phyloP scores from a whole-genome alignment of 2,888 invertebrate species.

The Athrips mouffetella region DNA sequence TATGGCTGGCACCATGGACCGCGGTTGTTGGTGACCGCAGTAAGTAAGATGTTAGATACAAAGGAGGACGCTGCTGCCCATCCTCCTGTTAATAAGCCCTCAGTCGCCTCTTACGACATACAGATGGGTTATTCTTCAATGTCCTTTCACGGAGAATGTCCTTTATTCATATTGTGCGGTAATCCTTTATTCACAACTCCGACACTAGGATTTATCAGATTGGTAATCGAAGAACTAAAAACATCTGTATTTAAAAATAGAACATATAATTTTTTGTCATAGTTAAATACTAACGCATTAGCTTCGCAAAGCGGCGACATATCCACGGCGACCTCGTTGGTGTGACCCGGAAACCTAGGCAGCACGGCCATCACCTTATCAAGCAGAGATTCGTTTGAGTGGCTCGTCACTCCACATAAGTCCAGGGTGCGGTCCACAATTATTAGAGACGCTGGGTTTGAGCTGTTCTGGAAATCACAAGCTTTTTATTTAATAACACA shows the following conservation, averaged over 20 bases:
- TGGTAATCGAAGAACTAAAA: not conserved
- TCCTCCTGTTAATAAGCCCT: too few species aligned
- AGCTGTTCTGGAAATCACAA: conserved; percentile 54
- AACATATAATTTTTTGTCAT: not conserved
- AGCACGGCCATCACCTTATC: conserved; percentile 79
- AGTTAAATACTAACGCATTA: conserved; percentile 58
- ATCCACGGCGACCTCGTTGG: conserved; percentile 81
- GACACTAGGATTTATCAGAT: too few species aligned
- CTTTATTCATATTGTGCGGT: too few species aligned
- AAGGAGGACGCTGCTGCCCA: too few species aligned
- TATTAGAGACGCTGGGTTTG: conserved; percentile 72
- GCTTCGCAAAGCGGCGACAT: conserved; percentile 80
- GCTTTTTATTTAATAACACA: not conserved
- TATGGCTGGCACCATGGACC: too few species aligned
- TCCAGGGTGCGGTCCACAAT: conserved; percentile 83
- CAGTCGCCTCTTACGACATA: too few species aligned
- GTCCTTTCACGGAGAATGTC: too few species aligned
- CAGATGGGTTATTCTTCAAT: too few species aligned
- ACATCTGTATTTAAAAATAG: not conserved
- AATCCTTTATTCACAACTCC: too few species aligned
- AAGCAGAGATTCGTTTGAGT: conserved; percentile 79
- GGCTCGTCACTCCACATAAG: conserved; percentile 79
- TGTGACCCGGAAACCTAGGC: conserved; percentile 80
- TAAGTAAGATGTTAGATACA: too few species aligned
- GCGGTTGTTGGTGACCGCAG: too few species aligned